Conservation (phyloP, 1,140 invertebrate species). For the Tetramorium simillimum region DNA sequence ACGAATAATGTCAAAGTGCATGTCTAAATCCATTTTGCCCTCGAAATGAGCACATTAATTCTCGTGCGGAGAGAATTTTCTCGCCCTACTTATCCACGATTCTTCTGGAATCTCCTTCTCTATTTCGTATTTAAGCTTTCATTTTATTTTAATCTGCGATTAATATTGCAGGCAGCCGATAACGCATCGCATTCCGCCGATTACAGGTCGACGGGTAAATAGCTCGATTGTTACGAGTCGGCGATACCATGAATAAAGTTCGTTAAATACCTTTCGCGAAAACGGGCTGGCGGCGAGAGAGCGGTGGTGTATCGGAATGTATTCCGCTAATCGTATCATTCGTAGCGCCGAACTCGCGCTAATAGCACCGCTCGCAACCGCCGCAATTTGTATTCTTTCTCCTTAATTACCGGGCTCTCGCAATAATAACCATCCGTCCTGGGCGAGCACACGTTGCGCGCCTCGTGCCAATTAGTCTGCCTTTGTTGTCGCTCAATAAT, state of each 20-base stretch:
- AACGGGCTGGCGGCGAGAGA: conserved; percentile 2
- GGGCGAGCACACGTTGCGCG: conserved; percentile 23
- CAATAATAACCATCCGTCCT: background rate
- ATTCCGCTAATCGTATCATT: conserved; percentile 7
- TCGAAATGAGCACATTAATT: background rate
- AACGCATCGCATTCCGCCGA: background rate
- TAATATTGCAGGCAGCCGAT: background rate
- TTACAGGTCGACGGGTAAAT: background rate
- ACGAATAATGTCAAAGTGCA: conserved; percentile 25
- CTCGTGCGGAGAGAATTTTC: background rate
- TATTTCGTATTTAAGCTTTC: background rate
- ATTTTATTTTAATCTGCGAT: background rate
- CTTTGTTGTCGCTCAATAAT: conserved; percentile 52
- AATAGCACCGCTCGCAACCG: conserved; percentile 28
- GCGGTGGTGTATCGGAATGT: conserved; percentile 1
- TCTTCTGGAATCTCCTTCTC: background rate
- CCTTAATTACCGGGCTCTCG: conserved; percentile 33
- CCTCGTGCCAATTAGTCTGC: conserved; percentile 39
- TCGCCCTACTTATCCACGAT: background rate
- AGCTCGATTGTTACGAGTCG: background rate
- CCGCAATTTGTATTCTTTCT: conserved; percentile 49
- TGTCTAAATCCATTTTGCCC: background rate
- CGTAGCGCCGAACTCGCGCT: conserved; percentile 2
- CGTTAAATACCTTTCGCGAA: conserved; percentile 25
- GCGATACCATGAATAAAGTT: conserved; percentile 20